A percentile compares a stretch with the other conserved stretches of the same genome.
phyloP scores from a whole-genome alignment of 2,113 vertebrate species.

The Caretta caretta region DNA sequence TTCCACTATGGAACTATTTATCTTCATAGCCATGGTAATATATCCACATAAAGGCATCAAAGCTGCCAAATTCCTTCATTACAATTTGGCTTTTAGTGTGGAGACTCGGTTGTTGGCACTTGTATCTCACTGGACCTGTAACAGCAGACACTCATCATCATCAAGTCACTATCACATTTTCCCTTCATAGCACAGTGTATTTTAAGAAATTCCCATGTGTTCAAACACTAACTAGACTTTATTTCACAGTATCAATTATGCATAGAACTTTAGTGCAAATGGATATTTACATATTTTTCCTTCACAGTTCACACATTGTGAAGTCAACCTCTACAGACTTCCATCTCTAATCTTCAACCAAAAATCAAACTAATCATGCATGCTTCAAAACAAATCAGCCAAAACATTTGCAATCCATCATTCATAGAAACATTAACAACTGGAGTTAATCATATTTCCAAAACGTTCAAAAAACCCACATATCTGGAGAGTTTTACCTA shows the following conservation, averaged over 20 bases:
- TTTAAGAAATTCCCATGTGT: constrained; percentile 67
- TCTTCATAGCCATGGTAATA: constrained; percentile 70
- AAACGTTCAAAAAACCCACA: constrained; percentile 3
- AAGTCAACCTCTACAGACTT: neutral
- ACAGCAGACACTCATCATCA: constrained; percentile 72
- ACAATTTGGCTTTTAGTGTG: constrained; percentile 44
- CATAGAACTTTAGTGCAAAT: constrained; percentile 46
- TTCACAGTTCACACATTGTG: neutral
- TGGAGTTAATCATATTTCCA: constrained; percentile 31
- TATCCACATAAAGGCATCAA: constrained; percentile 55
- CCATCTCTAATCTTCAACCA: neutral
- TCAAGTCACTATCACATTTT: constrained; percentile 79
- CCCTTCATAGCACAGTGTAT: constrained; percentile 63
- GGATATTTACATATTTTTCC: constrained; percentile 8
- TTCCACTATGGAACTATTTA: constrained; percentile 75
- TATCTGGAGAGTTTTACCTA: constrained; percentile 25
- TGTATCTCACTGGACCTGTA: constrained; percentile 37
- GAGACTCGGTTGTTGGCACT: constrained; percentile 58
- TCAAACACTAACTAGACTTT: constrained; percentile 62
- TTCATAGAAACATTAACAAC: neutral
- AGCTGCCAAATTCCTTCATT: constrained; percentile 68
- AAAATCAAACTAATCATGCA: neutral
- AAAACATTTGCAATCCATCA: neutral
- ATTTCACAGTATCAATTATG: constrained; percentile 43
- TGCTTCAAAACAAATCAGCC: neutral